Conservation (phyloP, 2,113 vertebrate genomes). For the Daubentonia madagascariensis region DNA sequence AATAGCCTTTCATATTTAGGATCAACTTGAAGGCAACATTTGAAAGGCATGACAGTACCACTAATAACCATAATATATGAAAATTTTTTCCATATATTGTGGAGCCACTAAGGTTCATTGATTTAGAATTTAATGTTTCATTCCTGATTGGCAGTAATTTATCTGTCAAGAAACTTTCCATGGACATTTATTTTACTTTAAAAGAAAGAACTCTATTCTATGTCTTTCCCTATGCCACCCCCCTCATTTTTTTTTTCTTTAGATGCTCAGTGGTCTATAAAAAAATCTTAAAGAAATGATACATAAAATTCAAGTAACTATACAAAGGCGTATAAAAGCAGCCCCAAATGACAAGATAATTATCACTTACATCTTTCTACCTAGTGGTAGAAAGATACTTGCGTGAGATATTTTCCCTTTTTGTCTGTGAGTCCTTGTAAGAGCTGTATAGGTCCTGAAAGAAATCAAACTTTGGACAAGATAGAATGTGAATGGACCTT, state of each 20-base stretch:
- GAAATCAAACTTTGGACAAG: conserved; percentile 57
- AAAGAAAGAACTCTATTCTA: conserved; percentile 69
- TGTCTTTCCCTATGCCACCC: conserved; percentile 65
- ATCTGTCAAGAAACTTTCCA: conserved; percentile 74
- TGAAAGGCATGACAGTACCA: background rate
- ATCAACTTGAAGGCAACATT: background rate
- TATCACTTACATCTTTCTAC: conserved; percentile 68
- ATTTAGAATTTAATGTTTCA: conserved; percentile 68
- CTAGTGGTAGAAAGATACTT: conserved; percentile 56
- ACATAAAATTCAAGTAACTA: conserved; percentile 72
- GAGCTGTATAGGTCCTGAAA: conserved; percentile 52
- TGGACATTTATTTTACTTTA: conserved; percentile 72
- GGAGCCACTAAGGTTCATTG: conserved; percentile 42
- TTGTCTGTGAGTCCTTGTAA: conserved; percentile 64
- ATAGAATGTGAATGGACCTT: background rate
- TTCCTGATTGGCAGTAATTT: conserved; percentile 74
- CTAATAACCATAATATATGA: conserved; percentile 4
- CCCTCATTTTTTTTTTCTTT: conserved; percentile 70
- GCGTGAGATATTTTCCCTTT: conserved; percentile 41
- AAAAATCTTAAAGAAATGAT: conserved; percentile 75
- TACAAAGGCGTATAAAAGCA: conserved; percentile 76
- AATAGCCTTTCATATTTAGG: conserved; percentile 4
- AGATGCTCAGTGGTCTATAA: conserved; percentile 76
- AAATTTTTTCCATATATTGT: background rate
- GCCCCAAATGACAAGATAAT: conserved; percentile 75